Evolutionary conservation across 2,113 vertebrate species (phyloP), one percentile per base, ranked within the genome.

Genomic region (Choloepus hoffmanni): DNA sequence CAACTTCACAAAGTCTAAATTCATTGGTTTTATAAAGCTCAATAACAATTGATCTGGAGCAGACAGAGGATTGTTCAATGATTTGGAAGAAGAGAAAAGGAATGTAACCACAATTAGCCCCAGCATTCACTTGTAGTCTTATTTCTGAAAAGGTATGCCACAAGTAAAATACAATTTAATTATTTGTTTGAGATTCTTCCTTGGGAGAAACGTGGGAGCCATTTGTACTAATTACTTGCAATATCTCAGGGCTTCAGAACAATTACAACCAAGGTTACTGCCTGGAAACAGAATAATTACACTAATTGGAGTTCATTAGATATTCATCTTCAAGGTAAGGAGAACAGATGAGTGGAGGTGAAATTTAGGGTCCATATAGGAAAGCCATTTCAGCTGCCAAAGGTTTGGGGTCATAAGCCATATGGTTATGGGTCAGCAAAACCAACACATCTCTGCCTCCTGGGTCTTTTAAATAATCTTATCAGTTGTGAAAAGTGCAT

Each of bases 251-350:
- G 86, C 84, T 93, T 78, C 77, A 89, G 74, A 90, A 97, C 91
- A 97, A 97, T 96, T 94, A 97, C 58, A 83, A 92, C 63, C 16
- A 76, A 96, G 96, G 92, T 94, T 90, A 97, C 81, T 95, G 92
- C 89, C 93, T 96, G 92, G 86, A 97, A 97, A 97, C 93, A 85
- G 93, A 93, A 79, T 96, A 96, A 96, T 97, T 94, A 94, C 72
- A 88, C 86, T 96, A 96, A 97, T 83, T 97, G 93, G 48, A 93
- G 28, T 88, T 97, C 86, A 90, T 95, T 92, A 94, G 86, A 84
- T 85, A 90, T 77, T 94, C 92, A 95, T 95, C 94, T 96, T 92
- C 94, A 83, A 28, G 70, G 93, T 85, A 92, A 96, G 84, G 86
- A 90, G 67, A 67, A 58, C 30, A 36, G 89, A 94, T 63, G 63